Conservation (phyloP, 2,888 invertebrate species). For the Sarcophaga carnaria region DNA sequence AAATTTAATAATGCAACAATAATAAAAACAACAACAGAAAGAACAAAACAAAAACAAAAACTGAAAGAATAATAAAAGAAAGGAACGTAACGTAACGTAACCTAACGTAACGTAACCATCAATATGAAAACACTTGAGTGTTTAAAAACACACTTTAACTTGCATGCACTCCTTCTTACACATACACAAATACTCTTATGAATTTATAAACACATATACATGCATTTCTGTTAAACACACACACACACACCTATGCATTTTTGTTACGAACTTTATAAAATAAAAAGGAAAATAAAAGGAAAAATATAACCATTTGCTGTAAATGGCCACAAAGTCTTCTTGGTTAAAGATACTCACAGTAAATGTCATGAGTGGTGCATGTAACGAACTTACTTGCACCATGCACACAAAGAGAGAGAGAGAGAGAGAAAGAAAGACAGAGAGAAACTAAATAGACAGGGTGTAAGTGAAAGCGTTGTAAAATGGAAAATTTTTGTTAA, state of each 20-base stretch:
- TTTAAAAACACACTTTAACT: slow-evolving; percentile 21
- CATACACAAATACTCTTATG: background rate
- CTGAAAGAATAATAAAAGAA: no score
- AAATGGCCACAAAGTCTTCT: background rate
- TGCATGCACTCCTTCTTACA: background rate
- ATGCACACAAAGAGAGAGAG: background rate
- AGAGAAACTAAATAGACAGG: background rate
- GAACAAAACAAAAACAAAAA: slow-evolving; percentile 27
- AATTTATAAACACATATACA: slow-evolving; percentile 23
- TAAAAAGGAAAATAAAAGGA: background rate
- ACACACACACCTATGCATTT: background rate
- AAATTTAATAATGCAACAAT: slow-evolving; percentile 24
- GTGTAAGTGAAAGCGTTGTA: no score
- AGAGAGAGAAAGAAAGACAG: background rate
- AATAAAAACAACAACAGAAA: background rate
- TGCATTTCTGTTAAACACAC: no score
- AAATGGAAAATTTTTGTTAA: background rate
- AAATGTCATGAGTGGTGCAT: background rate
- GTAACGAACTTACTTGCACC: no score
- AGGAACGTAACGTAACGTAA: background rate
- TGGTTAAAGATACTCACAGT: background rate
- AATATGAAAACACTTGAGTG: slow-evolving; percentile 58
- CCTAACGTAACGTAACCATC: slow-evolving; percentile 12
- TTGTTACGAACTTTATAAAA: background rate
- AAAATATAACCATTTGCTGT: background rate